Conservation (phyloP, 2,888 invertebrate genomes). For the Drosophila paranaensis region DNA sequence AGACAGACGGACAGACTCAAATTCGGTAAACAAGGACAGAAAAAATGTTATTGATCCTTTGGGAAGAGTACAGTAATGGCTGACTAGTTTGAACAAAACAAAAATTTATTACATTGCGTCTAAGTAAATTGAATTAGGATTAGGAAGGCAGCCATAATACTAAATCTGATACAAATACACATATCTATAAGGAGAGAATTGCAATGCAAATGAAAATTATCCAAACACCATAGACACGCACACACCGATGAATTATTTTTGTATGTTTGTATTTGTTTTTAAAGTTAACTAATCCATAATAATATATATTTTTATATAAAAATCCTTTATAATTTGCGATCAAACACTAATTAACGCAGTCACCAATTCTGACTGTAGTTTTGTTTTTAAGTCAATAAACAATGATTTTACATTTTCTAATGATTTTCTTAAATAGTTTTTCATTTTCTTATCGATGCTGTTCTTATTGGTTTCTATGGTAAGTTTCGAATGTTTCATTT, state of each 20-base stretch:
- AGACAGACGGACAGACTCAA: no score
- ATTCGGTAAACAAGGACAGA: no score
- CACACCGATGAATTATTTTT: background rate
- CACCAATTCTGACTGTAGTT: background rate
- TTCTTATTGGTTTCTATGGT: slow-evolving; percentile 1
- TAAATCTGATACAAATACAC: background rate
- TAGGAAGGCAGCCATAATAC: background rate
- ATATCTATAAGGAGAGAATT: background rate
- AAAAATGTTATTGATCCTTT: no score
- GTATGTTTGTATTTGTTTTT: background rate
- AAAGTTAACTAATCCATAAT: no score
- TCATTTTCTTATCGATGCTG: background rate
- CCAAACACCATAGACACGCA: background rate
- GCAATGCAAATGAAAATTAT: background rate
- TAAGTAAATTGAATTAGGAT: no score
- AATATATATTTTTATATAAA: background rate
- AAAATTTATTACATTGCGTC: no score
- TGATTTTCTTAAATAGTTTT: background rate
- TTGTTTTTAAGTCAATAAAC: slow-evolving; percentile 16
- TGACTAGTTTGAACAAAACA: no score
- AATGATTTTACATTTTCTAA: background rate
- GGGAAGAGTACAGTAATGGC: no score
- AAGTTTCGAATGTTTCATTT: slow-evolving; percentile 1
- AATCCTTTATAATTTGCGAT: background rate
- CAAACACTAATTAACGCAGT: background rate